Evolutionary conservation across 2,888 invertebrate species (phyloP), one percentile per base, ranked within the genome.

Genomic region (Cecidostiba fungosa): DNA sequence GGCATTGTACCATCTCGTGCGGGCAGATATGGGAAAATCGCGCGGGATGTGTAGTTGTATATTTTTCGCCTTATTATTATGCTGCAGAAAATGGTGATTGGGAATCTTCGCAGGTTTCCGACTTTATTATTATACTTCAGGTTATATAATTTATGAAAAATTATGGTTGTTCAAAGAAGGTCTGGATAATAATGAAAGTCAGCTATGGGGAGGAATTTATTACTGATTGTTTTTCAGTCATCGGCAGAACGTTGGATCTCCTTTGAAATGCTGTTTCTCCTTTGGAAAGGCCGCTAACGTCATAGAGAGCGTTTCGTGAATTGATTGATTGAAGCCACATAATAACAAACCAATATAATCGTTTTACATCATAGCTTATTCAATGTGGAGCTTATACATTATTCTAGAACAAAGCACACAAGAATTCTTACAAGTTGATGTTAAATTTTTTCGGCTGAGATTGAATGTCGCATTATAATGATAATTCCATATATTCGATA

Each of bases 311-410:
- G 39, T 26, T 79, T 70, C 36, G 59, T 39, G 19, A 26, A 39
- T 16, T 74, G 62, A 76, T 82, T 76, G 50, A 82, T 82, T 82
- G 47, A 36, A 74, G 14, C 3, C 23, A 1, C 50, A 29, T 50
- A 23, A 82, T 76, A 76, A n/a, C 12, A n/a, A n/a, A n/a, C 5
- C 23, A 59, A 74, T 69, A 76, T n/a, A n/a, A n/a, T 62, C 76
- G 43, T 8, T 69, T 82, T 74, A 76, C 54, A 47, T 66, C 32
- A n/a, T 23, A 74, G n/a, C 19, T 16, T 47, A 14, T n/a, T 59
- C 32, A 81, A 81, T 50, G 47, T 16, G 16, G 54, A n/a, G 43
- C 62, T 74, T 62, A 10, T 16, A 43, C 47, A 26, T 39, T 62
- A 29, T 12, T 12, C 43, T n/a, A 43, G n/a, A 66, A 29, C n/a